These are phyloP conservation scores for Pempheris klunzingeri DNA, from an alignment of 2,797 vertebrate species.

Conservation along the genomic window DNA sequence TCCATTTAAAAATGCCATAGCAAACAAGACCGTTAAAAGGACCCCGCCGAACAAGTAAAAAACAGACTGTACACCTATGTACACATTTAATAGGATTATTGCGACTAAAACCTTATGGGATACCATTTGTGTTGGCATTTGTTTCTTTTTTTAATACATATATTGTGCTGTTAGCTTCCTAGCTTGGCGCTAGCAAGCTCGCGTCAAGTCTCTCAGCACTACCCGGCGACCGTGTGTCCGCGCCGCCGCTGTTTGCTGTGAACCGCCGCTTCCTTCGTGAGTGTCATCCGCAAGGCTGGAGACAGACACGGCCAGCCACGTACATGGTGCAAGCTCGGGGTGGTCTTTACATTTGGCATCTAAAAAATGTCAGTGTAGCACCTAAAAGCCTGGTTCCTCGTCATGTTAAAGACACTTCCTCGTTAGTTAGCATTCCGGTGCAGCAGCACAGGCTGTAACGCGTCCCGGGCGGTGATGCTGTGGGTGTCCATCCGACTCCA, in stretches of 20 bases:
- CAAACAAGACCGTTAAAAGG: conserved; percentile 76
- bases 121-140: conserved; percentile 72
- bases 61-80: conserved; percentile 80
- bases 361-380: conserved; percentile 38
- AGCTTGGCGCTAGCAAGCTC: conserved; percentile 59
- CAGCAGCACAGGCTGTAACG: conserved; percentile 24
- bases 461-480: conserved; percentile 64
- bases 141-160: conserved; percentile 29
- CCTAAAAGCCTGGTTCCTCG: conserved; percentile 16
- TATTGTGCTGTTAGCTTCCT: conserved; percentile 71
- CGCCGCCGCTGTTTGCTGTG: conserved; percentile 62
- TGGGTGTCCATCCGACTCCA: conserved; percentile 61
- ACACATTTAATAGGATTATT: conserved; percentile 80
- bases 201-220: conserved; percentile 44
- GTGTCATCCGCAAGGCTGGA: conserved; percentile 82
- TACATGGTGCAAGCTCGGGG: conserved; percentile 69
- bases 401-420: conserved; percentile 63
- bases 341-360: conserved; percentile 69
- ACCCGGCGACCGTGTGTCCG: conserved; percentile 60
- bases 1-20: conserved; percentile 91
- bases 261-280: conserved; percentile 64
- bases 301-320: conserved; percentile 71
- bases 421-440: conserved; percentile 64
- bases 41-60: conserved; percentile 79
- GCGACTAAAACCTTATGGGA: conserved; percentile 80